Evolutionary conservation across 2,797 vertebrate genomes (phyloP), one percentile per base, ranked within the genome.

Genomic region (Macroramphosus scolopax): DNA sequence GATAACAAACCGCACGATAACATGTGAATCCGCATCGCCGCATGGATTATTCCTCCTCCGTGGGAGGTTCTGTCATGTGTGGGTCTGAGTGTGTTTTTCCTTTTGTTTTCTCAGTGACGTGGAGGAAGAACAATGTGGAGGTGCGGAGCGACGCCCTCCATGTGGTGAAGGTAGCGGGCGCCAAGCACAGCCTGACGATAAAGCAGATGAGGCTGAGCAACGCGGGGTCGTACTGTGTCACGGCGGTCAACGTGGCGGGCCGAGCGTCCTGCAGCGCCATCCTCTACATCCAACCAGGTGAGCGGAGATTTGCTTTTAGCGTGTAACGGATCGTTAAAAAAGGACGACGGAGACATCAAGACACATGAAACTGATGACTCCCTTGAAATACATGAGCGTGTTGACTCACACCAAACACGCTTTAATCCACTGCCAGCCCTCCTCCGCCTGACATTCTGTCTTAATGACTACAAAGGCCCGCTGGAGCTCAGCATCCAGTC

Each of bases 211-310:
- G 84, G 55, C 76, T 55, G 0, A 82, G 70, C 3, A 77, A 92
- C 4, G 90, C 88, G 0, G 95, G 94, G 7, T 89, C 81, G 3
- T 95, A 95, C 71, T 81, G 77, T 0, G 88, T 91, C 70, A 92
- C 84, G 0, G 93, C 93, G 5, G 84, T 81, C 79, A 95, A 92
- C 22, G 36, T 87, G 7, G 85, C 83, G 38, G 94, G 93, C 29
- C 77, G 85, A 35, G 88, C 84, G 10, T 89, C 88, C 82, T 93
- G 92, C 76, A 85, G 80, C 0, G 92, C 92, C 34, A 70, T 70
- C 1, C 81, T 95, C 68, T 85, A 74, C 2, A 77, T 95, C 72
- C 90, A 88, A 49, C 89, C 92, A 76, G 94, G 95, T 96, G 87
- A 89, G 89, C 29, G 15, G 25, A 25, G 22, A 34, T 26, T 13